phyloP scores from a whole-genome alignment of 2,797 vertebrate genomes.

The Macroramphosus scolopax region DNA sequence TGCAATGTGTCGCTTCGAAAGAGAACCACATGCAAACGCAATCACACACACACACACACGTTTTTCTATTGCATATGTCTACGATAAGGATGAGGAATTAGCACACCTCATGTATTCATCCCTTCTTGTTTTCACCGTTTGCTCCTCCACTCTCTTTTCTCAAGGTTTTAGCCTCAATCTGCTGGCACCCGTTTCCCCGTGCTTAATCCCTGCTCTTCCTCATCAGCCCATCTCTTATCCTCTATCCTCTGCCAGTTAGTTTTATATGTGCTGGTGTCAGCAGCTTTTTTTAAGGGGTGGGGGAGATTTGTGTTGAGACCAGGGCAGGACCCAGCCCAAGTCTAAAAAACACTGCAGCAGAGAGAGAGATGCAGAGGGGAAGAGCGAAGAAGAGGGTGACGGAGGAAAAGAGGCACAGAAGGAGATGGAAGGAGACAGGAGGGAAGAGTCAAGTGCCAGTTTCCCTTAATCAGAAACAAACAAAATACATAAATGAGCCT shows the following conservation, averaged over 20 bases:
- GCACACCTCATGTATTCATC: not conserved
- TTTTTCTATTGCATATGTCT: constrained; percentile 4
- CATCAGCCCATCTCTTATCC: constrained; percentile 3
- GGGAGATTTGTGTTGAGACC: constrained; percentile 29
- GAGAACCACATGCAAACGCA: constrained; percentile 18
- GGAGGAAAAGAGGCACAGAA: not conserved
- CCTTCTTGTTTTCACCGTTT: constrained; percentile 2
- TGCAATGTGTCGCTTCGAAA: constrained; percentile 34
- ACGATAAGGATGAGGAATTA: constrained; percentile 15
- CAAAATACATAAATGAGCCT: too few species aligned
- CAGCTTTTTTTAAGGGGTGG: constrained; percentile 33
- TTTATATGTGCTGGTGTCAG: constrained; percentile 55
- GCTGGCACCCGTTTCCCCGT: constrained; percentile 6
- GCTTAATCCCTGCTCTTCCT: constrained; percentile 13
- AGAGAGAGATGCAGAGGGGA: constrained; percentile 28
- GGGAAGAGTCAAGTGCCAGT: constrained; percentile 41
- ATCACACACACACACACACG: constrained; percentile 16
- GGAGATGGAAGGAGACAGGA: not conserved
- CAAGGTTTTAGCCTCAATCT: constrained; percentile 27
- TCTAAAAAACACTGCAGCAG: constrained; percentile 40
- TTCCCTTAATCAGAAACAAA: constrained; percentile 45
- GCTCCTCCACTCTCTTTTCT: constrained; percentile 4
- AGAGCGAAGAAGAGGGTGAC: constrained; percentile 15
- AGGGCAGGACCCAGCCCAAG: constrained; percentile 21
- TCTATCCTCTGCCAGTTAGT: constrained; percentile 21